These are phyloP conservation scores for Origma solitaria DNA, from an alignment of 2,113 vertebrate species.

Conservation along the genomic window DNA sequence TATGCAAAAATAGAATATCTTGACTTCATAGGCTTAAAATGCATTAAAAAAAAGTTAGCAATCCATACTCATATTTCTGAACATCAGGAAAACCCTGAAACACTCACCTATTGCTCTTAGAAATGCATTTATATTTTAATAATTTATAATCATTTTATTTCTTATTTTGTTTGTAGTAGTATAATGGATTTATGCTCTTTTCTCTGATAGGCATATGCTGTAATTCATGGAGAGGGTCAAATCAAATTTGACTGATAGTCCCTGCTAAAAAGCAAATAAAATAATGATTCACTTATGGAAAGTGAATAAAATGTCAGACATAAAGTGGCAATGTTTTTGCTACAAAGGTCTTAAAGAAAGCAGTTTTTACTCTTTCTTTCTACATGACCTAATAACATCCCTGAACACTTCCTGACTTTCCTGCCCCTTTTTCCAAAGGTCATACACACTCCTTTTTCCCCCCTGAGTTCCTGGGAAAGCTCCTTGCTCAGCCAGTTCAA, in stretches of 20 bases:
- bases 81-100: not conserved
- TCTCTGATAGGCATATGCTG: not conserved
- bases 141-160: not conserved
- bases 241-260: not conserved
- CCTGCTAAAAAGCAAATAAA: not conserved
- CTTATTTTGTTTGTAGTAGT: not conserved
- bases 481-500: not conserved
- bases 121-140: not conserved
- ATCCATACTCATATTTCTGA: not conserved
- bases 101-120: not conserved
- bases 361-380: not conserved
- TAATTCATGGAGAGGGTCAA: not conserved
- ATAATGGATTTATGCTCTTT: not conserved
- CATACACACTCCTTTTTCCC: not conserved
- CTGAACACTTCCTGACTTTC: not conserved
- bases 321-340: not conserved
- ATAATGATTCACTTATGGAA: not conserved
- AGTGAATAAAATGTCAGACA: not conserved
- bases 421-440: not conserved
- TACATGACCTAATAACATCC: not conserved
- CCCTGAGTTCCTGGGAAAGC: not conserved
- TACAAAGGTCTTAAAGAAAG: not conserved
- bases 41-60: not conserved
- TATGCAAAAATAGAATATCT: not conserved
- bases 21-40: not conserved